A percentile compares a stretch with the other conserved stretches of the same genome.
Evolutionary conservation across 1,140 invertebrate species (phyloP).

Genomic region (Pogonomyrmex barbatus): DNA sequence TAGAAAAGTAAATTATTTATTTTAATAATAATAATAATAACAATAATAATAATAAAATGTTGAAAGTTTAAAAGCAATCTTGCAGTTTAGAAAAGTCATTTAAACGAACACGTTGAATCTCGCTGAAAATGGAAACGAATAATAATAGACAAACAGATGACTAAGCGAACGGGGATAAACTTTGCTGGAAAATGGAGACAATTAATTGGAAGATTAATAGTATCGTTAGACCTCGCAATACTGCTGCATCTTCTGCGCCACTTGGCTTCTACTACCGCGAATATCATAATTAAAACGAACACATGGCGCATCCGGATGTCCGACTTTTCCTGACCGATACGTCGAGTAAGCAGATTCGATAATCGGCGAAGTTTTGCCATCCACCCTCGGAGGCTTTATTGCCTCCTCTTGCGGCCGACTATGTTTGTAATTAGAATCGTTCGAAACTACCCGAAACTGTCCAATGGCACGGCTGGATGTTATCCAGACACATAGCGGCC

Average conservation of each 20-base stretch:
- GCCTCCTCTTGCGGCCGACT: slow-evolving; percentile 32
- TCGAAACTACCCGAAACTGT: slow-evolving; percentile 33
- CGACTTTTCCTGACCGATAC: slow-evolving; percentile 38
- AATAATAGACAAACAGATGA: neutral
- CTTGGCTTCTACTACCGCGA: neutral
- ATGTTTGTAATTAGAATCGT: slow-evolving; percentile 65
- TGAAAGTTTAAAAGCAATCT: neutral
- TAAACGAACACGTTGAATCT: neutral
- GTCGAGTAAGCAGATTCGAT: slow-evolving; percentile 44
- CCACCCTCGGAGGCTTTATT: slow-evolving; percentile 24
- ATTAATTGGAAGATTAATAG: slow-evolving; percentile 18
- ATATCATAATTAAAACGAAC: slow-evolving; percentile 33
- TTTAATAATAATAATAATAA: slow-evolving; percentile 2
- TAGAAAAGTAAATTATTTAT: neutral
- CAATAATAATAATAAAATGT: slow-evolving; percentile 9
- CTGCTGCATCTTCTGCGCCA: neutral
- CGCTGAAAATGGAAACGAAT: neutral
- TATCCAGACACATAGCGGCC: slow-evolving; percentile 53
- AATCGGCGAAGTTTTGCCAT: slow-evolving; percentile 52
- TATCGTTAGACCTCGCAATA: slow-evolving; percentile 23
- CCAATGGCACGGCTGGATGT: slow-evolving; percentile 17
- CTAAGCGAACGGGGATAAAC: neutral
- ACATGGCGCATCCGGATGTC: neutral
- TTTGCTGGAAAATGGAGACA: neutral
- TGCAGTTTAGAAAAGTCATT: neutral